phyloP scores from a whole-genome alignment of 2,888 invertebrate species.

The Steinernema carpocapsae region DNA sequence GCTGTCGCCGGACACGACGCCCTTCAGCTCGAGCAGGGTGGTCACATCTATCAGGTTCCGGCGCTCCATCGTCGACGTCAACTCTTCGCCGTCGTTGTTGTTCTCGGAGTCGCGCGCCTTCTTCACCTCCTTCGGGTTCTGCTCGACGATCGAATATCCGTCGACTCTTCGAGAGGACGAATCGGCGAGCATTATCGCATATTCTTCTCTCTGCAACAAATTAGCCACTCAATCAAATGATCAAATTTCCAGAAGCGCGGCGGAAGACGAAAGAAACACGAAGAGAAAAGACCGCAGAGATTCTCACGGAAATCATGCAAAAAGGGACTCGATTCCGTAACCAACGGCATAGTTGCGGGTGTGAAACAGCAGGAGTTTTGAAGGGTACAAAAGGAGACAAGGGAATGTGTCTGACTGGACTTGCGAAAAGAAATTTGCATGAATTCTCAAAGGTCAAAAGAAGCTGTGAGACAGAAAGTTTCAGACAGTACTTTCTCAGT shows the following conservation, averaged over 20 bases:
- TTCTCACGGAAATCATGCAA: too few relatives aligned
- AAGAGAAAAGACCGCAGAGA: neutral
- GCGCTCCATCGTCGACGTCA: conserved; percentile 3
- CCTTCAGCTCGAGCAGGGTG: conserved; percentile 24
- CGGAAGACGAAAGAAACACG: neutral
- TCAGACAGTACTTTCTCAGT: too few relatives aligned
- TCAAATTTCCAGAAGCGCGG: neutral
- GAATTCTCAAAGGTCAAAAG: too few relatives aligned
- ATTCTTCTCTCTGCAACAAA: neutral
- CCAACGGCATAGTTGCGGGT: too few relatives aligned
- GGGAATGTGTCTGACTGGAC: too few relatives aligned
- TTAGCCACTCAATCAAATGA: conserved; percentile 1
- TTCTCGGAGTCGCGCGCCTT: conserved; percentile 16
- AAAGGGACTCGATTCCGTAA: too few relatives aligned
- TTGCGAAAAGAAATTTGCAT: too few relatives aligned
- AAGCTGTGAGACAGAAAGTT: too few relatives aligned
- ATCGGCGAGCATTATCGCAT: conserved; percentile 27
- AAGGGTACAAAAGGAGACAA: too few relatives aligned
- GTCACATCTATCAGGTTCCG: conserved; percentile 3
- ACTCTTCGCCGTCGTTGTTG: neutral
- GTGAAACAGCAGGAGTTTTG: too few relatives aligned
- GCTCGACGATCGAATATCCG: neutral
- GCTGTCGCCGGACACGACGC: neutral
- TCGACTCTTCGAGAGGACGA: neutral
- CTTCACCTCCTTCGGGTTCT: neutral